phyloP scores from a whole-genome alignment of 2,113 vertebrate genomes.

The Silurus asotus region DNA sequence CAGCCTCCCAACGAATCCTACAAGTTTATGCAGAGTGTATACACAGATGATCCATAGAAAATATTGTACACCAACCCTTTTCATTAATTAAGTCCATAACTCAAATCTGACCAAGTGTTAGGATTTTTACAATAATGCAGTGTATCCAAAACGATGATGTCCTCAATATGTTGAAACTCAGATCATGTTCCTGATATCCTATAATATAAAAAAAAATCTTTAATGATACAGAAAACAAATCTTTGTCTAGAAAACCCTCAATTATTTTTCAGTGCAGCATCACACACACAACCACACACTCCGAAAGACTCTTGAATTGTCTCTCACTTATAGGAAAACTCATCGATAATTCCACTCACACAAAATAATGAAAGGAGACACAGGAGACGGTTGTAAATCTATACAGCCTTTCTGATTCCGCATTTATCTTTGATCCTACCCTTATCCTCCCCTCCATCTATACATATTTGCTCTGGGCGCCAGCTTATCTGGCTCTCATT shows the following conservation, averaged over 20 bases:
- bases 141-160: not conserved
- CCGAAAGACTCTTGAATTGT: not conserved
- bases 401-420: not conserved
- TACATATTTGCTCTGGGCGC: not conserved
- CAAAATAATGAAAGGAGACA: not conserved
- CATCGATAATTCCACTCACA: not conserved
- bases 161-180: no score
- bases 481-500: constrained; percentile 4
- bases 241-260: not conserved
- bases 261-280: not conserved
- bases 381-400: not conserved
- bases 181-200: not conserved
- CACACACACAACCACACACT: not conserved
- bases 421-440: not conserved
- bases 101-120: not conserved
- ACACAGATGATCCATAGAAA: no score
- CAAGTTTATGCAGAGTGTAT: no score
- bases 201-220: not conserved
- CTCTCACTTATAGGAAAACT: not conserved
- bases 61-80: no score
- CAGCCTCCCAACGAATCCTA: no score
- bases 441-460: not conserved
- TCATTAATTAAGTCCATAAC: no score
- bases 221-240: not conserved
- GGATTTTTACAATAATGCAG: not conserved